Evolutionary conservation across 2,888 invertebrate species (phyloP).

Genomic region (Zygogramma bicolorata): DNA sequence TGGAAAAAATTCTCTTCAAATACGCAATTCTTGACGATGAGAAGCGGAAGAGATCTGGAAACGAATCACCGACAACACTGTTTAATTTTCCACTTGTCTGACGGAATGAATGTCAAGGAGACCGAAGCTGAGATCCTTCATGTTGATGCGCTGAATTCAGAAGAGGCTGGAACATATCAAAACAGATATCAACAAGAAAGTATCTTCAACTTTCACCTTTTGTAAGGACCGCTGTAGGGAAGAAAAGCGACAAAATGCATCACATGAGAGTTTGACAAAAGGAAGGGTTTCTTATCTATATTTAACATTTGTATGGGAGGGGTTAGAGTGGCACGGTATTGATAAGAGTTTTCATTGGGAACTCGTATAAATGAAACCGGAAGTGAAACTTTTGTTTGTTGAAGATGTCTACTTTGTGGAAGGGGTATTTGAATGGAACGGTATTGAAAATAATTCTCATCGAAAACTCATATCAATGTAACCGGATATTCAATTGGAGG

Average conservation of each 20-base stretch:
- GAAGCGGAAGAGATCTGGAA: not conserved
- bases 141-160: constrained; percentile 12
- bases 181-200: not conserved
- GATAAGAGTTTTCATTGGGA: too few species aligned
- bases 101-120: constrained; percentile 6
- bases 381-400: too few species aligned
- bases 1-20: not conserved
- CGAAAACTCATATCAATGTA: too few species aligned
- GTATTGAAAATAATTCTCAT: too few species aligned
- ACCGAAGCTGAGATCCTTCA: constrained; percentile 12
- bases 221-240: constrained; percentile 48
- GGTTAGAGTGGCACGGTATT: too few species aligned
- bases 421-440: too few species aligned
- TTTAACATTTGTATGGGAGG: too few species aligned
- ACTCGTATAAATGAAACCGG: too few species aligned
- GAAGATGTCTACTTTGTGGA: too few species aligned
- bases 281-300: too few species aligned
- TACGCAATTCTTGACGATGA: not conserved
- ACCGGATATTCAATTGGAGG: too few species aligned
- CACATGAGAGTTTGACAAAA: too few species aligned
- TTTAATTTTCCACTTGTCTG: constrained; percentile 36
- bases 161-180: not conserved
- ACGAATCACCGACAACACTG: constrained; percentile 10
- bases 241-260: constrained; percentile 77
- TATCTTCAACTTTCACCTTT: not conserved